These are phyloP conservation scores for Notoglanidium macrostoma DNA, from an alignment of 2,797 vertebrate genomes.

Conservation along the genomic window DNA sequence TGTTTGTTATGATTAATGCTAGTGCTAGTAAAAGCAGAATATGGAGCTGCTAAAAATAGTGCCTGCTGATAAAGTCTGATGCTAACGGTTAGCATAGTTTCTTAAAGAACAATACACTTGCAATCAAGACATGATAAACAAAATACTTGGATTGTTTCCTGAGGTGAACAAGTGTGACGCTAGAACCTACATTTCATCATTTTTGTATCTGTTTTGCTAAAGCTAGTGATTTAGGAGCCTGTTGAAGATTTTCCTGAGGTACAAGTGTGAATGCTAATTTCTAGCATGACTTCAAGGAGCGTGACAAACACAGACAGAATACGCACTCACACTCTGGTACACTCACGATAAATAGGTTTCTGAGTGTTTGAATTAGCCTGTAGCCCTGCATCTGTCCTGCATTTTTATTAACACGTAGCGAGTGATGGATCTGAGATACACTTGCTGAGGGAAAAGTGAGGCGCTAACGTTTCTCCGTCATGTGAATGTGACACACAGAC, in stretches of 20 bases:
- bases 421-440: conserved; percentile 5
- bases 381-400: conserved; percentile 2
- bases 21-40: background rate
- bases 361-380: conserved; percentile 5
- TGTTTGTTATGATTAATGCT: background rate
- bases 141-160: background rate
- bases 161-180: background rate
- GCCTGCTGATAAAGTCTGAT: background rate
- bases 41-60: background rate
- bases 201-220: background rate
- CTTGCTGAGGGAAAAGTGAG: conserved; percentile 7
- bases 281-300: background rate
- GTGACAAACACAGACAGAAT: background rate
- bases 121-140: background rate
- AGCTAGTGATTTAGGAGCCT: background rate
- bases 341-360: background rate
- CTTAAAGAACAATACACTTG: background rate
- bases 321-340: background rate
- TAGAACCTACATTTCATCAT: background rate
- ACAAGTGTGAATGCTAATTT: background rate
- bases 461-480: background rate
- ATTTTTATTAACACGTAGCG: background rate
- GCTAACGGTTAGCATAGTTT: background rate
- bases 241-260: conserved; percentile 4
- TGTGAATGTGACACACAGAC: background rate